Percentiles rank a stretch among this genome's conserved stretches.
phyloP scores from a whole-genome alignment of 2,888 invertebrate species.

The Bombylius discolor region DNA sequence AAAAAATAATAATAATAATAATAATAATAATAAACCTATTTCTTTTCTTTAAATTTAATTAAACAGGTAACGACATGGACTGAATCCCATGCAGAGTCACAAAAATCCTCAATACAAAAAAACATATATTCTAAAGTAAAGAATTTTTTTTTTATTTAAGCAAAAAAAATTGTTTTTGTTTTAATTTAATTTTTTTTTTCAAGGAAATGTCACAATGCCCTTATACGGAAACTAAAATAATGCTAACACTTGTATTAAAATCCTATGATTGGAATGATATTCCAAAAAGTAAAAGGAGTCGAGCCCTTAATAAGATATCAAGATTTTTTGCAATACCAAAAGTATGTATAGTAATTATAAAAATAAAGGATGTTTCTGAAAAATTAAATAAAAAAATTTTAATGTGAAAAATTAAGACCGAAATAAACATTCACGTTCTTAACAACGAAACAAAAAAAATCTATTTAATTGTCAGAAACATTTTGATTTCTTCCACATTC shows the following conservation, averaged over 20 bases:
- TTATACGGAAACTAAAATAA: constrained; percentile 27
- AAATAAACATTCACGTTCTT: too few species aligned
- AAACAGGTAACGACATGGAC: constrained; percentile 9
- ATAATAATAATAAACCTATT: too few species aligned
- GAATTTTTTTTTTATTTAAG: not conserved
- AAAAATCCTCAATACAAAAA: constrained; percentile 8
- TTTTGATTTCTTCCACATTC: too few species aligned
- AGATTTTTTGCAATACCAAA: constrained; percentile 36
- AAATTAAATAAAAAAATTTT: not conserved
- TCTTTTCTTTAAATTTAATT: not conserved
- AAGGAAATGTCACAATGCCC: constrained; percentile 25
- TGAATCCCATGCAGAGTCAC: constrained; percentile 9
- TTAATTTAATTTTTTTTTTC: not conserved
- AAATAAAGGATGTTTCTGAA: not conserved
- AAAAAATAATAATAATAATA: not conserved
- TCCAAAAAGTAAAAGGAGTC: constrained; percentile 25
- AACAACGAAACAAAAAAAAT: too few species aligned
- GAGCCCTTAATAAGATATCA: constrained; percentile 31
- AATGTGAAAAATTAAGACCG: not conserved
- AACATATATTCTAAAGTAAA: constrained; percentile 11
- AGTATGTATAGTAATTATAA: constrained; percentile 18
- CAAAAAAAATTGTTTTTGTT: not conserved
- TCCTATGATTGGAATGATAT: constrained; percentile 31
- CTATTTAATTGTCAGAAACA: too few species aligned
- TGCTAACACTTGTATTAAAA: constrained; percentile 31